Evolutionary conservation across 2,113 vertebrate species (phyloP), one percentile per base, ranked within the genome.

Genomic region (Alethe castanea): DNA sequence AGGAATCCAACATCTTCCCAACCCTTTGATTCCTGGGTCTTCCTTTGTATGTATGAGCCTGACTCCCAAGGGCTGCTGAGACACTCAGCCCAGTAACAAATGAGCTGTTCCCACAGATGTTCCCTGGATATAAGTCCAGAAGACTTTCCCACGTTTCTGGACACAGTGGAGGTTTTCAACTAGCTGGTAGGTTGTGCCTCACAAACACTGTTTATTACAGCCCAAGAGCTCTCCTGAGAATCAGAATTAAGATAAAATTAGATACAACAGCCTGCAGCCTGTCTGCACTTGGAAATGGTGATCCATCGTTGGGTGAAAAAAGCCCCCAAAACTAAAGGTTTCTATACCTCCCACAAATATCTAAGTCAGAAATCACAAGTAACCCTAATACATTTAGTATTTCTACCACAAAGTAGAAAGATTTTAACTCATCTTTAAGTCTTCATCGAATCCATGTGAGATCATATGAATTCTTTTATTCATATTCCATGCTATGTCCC

Each of bases 81-180:
- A 81, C 14, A 74, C 0, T 77, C 86, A 95, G 69, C n/a, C 38
- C 65, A 26, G 29, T 40, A 47, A 74, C 3, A 86, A 86, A 44
- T 5, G n/a, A 91, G 73, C 61, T 81, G 60, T 81, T 95, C 65
- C 65, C 95, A 92, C 42, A 79, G 56, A 81, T 11, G 31, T 25
- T 61, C 65, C 56, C 80, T 81, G 88, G 31, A 88, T 45, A 2
- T 36, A 35, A 81, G 28, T 78, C 33, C 84, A 92, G 64, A n/a
- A 59, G 88, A 89, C 35, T 96, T 95, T 94, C 92, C 92, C 96
- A 96, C 52, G 36, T 95, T 92, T 83, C 82, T 73, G 56, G 72
- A 84, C 47, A 64, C 69, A 71, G 38, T 4, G 10, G 33, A 73
- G 22, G 29, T 64, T 97, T 94, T 81, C 56, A 35, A 7, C 31